Percentiles rank a stretch among this genome's conserved stretches.
Conservation (phyloP, 2,888 invertebrate species). For the Limnephilus lunatus region DNA sequence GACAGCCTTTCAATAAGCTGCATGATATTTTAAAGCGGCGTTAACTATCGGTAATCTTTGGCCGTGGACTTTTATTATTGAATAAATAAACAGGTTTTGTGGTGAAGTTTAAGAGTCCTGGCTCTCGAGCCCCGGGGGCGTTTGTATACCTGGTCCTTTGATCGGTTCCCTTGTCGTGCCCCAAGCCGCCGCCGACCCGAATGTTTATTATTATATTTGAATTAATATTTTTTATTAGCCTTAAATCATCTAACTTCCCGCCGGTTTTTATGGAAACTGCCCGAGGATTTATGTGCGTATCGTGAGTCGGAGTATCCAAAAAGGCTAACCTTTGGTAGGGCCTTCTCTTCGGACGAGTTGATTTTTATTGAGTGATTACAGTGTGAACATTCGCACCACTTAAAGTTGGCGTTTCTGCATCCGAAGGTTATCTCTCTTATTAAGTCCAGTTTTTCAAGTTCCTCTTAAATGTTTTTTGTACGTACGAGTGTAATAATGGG, state of each 20-base stretch:
- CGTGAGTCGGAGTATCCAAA: not conserved
- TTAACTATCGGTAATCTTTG: not conserved
- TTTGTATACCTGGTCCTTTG: conserved; percentile 34
- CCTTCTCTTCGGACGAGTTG: not conserved
- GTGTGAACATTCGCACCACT: conserved; percentile 26
- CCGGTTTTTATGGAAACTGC: conserved; percentile 35
- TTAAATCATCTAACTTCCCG: conserved; percentile 26
- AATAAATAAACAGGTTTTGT: not conserved
- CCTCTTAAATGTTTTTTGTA: not conserved
- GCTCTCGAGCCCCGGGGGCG: conserved; percentile 1
- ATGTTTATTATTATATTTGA: conserved; percentile 41
- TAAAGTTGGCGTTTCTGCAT: not conserved
- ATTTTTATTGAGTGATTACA: conserved; percentile 38
- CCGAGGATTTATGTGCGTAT: conserved; percentile 26
- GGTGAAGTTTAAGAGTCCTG: not conserved
- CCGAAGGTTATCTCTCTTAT: not conserved
- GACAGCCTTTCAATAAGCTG: not conserved
- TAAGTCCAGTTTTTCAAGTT: not conserved
- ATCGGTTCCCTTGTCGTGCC: conserved; percentile 24
- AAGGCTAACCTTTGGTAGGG: not conserved
- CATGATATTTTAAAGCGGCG: not conserved
- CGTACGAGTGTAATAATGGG: too few species aligned
- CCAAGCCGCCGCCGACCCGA: conserved; percentile 37
- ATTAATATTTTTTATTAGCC: conserved; percentile 34
- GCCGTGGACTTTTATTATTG: not conserved